Evolutionary conservation across 2,888 invertebrate species (phyloP).

Genomic region (Thymelicus sylvestris): DNA sequence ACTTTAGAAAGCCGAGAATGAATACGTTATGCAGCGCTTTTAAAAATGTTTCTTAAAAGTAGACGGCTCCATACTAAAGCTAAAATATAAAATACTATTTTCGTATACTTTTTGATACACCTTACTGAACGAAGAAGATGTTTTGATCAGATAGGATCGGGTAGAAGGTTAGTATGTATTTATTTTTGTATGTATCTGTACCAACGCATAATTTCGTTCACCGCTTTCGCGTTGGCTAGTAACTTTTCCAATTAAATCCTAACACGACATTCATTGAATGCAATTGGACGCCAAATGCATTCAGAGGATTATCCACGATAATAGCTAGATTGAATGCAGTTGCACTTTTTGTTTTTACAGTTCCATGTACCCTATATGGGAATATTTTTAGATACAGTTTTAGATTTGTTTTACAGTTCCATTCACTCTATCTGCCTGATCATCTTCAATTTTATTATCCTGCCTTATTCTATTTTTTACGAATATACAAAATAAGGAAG

Average conservation of each 20-base stretch:
- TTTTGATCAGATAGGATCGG: too few species aligned
- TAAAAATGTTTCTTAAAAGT: conserved; percentile 7
- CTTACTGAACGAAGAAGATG: background rate
- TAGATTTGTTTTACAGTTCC: too few species aligned
- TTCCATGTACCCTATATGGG: too few species aligned
- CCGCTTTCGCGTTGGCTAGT: conserved; percentile 4
- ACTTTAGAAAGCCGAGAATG: background rate
- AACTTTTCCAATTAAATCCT: conserved; percentile 32
- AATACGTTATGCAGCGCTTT: background rate
- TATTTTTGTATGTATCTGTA: background rate
- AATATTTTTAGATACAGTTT: too few species aligned
- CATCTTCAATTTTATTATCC: too few species aligned
- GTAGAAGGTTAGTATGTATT: background rate
- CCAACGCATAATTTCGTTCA: conserved; percentile 1
- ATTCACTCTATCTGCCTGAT: too few species aligned
- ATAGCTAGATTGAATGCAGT: background rate
- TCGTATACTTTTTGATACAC: background rate
- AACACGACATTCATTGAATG: conserved; percentile 3
- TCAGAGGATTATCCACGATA: background rate
- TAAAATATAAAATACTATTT: background rate
- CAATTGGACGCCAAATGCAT: background rate
- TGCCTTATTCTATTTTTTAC: too few species aligned
- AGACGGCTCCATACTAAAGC: background rate
- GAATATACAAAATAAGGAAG: too few species aligned
- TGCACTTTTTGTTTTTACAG: too few species aligned